These are phyloP conservation scores for Desmodus rotundus DNA, from an alignment of 2,113 vertebrate species.

Conservation along the genomic window DNA sequence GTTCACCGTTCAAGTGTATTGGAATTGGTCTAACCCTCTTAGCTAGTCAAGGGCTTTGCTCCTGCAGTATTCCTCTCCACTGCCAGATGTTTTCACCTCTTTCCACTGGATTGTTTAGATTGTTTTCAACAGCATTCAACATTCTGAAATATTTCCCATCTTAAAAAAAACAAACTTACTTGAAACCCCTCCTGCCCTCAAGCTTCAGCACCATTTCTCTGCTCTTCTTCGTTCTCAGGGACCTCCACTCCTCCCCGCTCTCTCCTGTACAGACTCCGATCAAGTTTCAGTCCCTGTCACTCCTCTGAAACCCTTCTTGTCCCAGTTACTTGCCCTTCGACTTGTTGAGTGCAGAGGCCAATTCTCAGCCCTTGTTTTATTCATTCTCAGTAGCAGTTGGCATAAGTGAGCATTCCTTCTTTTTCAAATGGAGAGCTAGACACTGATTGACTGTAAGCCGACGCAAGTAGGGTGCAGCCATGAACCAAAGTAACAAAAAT, in stretches of 20 bases:
- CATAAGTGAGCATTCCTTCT: neutral
- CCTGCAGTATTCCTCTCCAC: neutral
- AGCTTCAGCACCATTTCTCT: neutral
- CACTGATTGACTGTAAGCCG: neutral
- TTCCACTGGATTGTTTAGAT: neutral
- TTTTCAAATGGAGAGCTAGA: neutral
- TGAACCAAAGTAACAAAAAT: neutral
- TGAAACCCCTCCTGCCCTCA: neutral
- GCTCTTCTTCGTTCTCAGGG: neutral
- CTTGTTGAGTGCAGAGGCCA: neutral
- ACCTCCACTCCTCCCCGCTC: neutral
- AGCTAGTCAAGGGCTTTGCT: neutral
- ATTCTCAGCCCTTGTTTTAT: neutral
- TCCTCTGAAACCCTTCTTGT: neutral
- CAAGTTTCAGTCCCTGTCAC: neutral
- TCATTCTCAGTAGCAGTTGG: neutral
- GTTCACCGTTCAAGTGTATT: neutral
- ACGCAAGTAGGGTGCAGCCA: neutral
- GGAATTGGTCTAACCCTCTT: neutral
- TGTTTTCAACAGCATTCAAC: neutral
- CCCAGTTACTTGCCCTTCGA: neutral
- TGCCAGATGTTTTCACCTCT: neutral
- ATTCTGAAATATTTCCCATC: neutral
- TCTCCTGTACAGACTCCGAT: neutral
- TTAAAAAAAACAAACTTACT: neutral